Evolutionary conservation across 2,113 vertebrate genomes (phyloP), one percentile per base, ranked within the genome.

Genomic region (Lagopus leucura): DNA sequence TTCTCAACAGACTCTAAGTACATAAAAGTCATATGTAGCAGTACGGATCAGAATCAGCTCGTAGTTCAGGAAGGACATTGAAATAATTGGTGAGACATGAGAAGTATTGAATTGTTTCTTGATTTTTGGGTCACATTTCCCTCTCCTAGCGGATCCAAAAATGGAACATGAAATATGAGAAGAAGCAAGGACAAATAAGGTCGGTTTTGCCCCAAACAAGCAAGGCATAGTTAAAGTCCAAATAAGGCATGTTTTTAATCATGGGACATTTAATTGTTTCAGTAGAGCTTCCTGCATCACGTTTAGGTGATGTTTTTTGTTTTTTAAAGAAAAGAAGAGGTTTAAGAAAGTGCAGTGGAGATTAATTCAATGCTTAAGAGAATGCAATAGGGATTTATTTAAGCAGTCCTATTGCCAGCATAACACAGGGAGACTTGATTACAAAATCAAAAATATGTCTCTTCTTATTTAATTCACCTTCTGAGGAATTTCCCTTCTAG

Each of bases 61-160:
- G 25, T 72, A 50, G 43, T 82, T 85, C 10, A 20, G 40, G 69
- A 76, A 88, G 38, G 66, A 82, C 72, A 19, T 20, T 58, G 66
- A 74, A 82, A 82, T 18, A 69, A 42, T 13, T 73, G 38, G 71
- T 67, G 42, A 82, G 10, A 21, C 5, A 0, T 52, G 42, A 58
- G 36, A 73, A 77, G 54, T 22, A 42, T n/a, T 94, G 82, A 54
- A 57, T 74, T 65, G 12, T 32, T n/a, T 96, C 60, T 95, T 90
- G 90, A 88, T 83, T 92, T 94, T 83, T 55, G 92, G 80, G 52
- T 95, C 92, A 92, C 69, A 40, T 96, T 96, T 94, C 90, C 73
- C 69, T 93, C 38, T 94, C 60, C 52, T 86, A 69, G 48, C 67
- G 11, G 57, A 93, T 83, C 38, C 43, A 75, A 90, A 90, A 90